phyloP scores from a whole-genome alignment of 1,140 invertebrate genomes.

The Apis laboriosa region DNA sequence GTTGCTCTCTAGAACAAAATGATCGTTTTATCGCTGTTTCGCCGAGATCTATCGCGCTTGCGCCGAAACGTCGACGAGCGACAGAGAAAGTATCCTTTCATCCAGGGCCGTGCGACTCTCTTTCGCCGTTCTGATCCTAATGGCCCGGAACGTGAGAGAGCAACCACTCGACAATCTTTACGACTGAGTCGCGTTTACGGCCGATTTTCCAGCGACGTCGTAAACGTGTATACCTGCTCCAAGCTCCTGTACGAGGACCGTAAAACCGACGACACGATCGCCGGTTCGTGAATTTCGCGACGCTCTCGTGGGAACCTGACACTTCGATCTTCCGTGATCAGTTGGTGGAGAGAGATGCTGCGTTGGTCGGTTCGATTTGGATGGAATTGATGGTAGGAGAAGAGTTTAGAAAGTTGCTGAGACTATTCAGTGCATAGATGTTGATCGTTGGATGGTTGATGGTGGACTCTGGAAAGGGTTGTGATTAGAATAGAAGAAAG shows the following conservation, averaged over 20 bases:
- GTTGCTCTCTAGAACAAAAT: neutral
- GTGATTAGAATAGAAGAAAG: neutral
- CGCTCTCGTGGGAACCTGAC: slow-evolving; percentile 77
- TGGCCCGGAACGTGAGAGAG: slow-evolving; percentile 59
- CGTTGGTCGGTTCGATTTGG: slow-evolving; percentile 26
- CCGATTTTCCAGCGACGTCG: slow-evolving; percentile 52
- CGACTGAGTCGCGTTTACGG: slow-evolving; percentile 49
- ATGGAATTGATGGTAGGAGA: neutral
- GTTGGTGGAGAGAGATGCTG: slow-evolving; percentile 71
- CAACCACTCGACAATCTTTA: slow-evolving; percentile 33
- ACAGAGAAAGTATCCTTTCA: slow-evolving; percentile 67
- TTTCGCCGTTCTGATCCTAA: slow-evolving; percentile 21
- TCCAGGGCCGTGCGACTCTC: slow-evolving; percentile 43
- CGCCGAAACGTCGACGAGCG: slow-evolving; percentile 22
- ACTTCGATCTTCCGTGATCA: slow-evolving; percentile 73
- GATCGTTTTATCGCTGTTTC: slow-evolving; percentile 27
- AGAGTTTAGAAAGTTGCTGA: neutral
- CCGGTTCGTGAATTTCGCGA: slow-evolving; percentile 54
- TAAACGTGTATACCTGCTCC: slow-evolving; percentile 45
- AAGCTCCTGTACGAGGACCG: neutral
- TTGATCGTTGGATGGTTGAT: neutral
- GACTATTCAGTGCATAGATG: neutral
- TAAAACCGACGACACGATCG: slow-evolving; percentile 52
- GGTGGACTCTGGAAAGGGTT: neutral
- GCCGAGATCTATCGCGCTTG: slow-evolving; percentile 25